Base-by-base conservation (phyloP, 2,888 invertebrate species). In the Drosophila putrida region DNA sequence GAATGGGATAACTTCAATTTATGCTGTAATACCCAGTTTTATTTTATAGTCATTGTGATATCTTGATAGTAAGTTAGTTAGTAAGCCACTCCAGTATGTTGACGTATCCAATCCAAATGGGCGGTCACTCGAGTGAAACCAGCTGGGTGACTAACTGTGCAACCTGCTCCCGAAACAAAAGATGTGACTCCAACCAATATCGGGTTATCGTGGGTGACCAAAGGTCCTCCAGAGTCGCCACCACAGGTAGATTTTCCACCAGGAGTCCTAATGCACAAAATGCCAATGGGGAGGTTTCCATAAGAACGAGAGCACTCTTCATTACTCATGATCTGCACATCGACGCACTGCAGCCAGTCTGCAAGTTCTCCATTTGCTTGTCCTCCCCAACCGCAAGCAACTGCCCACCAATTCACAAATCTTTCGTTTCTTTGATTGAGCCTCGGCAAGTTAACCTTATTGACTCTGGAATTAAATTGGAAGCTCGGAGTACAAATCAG, bases 161-260 rank as follows among this genome's bases (percentile, higher is more conserved):
- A 77, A 11, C 72, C 79, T 2, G 46, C 55, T 6, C 44, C 46
- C 0, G 65, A 47, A 0, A n/a, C 64, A 13, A 86, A 89, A 0
- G 89, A 77, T 6, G 78, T 77, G 5, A 91, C 46, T 4, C 91
- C 91, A 15, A 91, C 57, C 6, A 89, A 75, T 6, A 71, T 53
- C 0, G 62, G 53, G 6, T 61, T 71, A 4, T 77, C 61, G 13
- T 71, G 70, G 46, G 80, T 76, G 1, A 88, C 86, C 75, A 91
- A 69, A 27, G 91, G 90, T 15, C 89, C 90, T 25, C 91, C 91
- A 10, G 89, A 90, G 62, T 91, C 91, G 0, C 91, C 90, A 1
- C 74, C 72, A 57, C 90, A 90, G 0, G 77, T 79, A 3, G 90
- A 83, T 4, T 57, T 73, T 2, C 77, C 78, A 1, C 31, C 61